A percentile compares a stretch with the other conserved stretches of the same genome.
phyloP scores from a whole-genome alignment of 2,888 invertebrate genomes.

The Rhodophaea formosa region DNA sequence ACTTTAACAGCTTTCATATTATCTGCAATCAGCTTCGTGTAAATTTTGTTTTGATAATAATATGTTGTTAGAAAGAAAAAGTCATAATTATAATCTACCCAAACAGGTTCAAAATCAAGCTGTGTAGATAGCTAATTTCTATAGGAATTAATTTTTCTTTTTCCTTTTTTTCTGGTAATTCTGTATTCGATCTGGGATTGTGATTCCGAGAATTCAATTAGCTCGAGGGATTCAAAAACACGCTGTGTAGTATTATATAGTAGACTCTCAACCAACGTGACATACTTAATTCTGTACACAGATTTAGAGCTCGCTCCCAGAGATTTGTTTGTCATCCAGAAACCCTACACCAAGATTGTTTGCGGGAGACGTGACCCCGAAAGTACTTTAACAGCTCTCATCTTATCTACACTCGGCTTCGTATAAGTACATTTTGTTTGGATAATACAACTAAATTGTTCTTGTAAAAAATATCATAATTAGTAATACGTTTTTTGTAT shows the following conservation, averaged over 20 bases:
- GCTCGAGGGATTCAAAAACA: too few relatives aligned
- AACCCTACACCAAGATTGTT: constrained; percentile 16
- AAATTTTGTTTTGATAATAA: background rate
- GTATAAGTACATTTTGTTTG: background rate
- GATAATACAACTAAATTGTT: background rate
- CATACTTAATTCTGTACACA: constrained; percentile 10
- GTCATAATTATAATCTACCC: too few relatives aligned
- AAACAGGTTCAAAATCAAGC: too few relatives aligned
- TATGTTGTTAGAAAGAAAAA: background rate
- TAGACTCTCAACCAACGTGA: too few relatives aligned
- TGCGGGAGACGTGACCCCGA: constrained; percentile 2
- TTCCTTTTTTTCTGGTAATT: too few relatives aligned
- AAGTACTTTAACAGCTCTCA: constrained; percentile 13
- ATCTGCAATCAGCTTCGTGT: background rate
- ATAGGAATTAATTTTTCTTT: too few relatives aligned
- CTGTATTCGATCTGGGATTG: too few relatives aligned
- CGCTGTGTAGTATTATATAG: too few relatives aligned
- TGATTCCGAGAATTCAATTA: too few relatives aligned
- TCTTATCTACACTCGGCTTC: background rate
- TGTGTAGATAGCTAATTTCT: too few relatives aligned
- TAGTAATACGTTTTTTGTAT: background rate
- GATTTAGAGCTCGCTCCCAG: constrained; percentile 4
- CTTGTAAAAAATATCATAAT: background rate
- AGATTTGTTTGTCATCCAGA: constrained; percentile 15
- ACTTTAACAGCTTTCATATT: constrained; percentile 9